These are phyloP conservation scores for Athalia rosae DNA, from an alignment of 2,888 invertebrate species.

Conservation along the genomic window DNA sequence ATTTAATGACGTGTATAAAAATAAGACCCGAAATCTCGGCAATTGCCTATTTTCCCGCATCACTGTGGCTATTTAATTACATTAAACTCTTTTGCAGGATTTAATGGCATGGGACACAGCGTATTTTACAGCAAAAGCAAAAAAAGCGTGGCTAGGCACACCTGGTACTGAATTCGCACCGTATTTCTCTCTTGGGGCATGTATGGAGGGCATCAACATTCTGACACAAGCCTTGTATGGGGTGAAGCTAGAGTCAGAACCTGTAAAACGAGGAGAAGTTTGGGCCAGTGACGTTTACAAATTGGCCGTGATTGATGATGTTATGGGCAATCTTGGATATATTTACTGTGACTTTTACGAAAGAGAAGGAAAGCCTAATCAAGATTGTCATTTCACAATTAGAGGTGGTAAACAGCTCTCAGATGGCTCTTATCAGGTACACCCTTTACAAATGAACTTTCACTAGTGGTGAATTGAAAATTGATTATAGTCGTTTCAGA, in stretches of 20 bases:
- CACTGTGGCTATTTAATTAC: conserved; percentile 28
- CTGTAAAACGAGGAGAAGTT: conserved; percentile 82
- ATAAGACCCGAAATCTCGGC: conserved; percentile 59
- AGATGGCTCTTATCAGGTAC: conserved; percentile 88
- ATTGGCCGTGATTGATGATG: conserved; percentile 89
- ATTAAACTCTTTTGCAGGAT: conserved; percentile 49
- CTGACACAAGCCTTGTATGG: conserved; percentile 90
- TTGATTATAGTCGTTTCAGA: conserved; percentile 72
- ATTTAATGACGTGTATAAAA: background rate
- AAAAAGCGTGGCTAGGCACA: conserved; percentile 81
- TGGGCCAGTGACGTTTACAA: conserved; percentile 95
- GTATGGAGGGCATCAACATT: conserved; percentile 97
- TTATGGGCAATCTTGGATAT: conserved; percentile 89
- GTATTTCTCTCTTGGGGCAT: conserved; percentile 93
- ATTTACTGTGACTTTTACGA: conserved; percentile 99
- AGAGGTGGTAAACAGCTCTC: conserved; percentile 89
- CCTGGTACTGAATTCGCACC: conserved; percentile 85
- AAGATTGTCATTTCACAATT: conserved; percentile 99
- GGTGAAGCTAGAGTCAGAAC: conserved; percentile 83
- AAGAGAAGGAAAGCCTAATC: conserved; percentile 92
- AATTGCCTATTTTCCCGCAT: conserved; percentile 54
- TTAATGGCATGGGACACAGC: conserved; percentile 89
- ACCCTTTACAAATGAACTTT: background rate
- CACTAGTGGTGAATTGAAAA: background rate
- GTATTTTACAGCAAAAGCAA: conserved; percentile 86